phyloP scores from a whole-genome alignment of 2,113 vertebrate species.

The cattle (Bos taurus) region DNA sequence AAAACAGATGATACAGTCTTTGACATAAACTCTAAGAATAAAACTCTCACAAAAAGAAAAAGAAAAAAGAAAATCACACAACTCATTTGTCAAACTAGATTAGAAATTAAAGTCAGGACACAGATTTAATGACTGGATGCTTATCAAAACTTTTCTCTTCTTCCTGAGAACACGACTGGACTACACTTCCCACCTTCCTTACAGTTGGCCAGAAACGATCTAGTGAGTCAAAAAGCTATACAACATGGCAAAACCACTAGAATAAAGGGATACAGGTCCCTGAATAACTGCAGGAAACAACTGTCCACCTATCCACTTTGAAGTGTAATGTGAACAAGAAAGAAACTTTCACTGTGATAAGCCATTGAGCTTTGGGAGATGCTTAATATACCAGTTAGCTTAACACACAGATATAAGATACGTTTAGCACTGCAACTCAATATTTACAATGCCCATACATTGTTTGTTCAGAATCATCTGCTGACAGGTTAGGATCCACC shows the following conservation, averaged over 20 bases:
- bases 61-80: constrained; percentile 61
- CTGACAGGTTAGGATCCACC: neutral
- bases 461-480: neutral
- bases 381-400: neutral
- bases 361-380: neutral
- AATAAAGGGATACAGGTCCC: neutral
- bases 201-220: neutral
- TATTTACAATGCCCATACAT: neutral
- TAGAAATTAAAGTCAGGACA: constrained; percentile 66
- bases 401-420: constrained; percentile 60
- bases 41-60: constrained; percentile 16
- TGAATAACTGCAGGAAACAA: neutral
- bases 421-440: constrained; percentile 53
- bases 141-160: constrained; percentile 35
- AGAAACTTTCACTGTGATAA: neutral
- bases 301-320: neutral
- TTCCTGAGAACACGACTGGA: neutral
- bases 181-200: neutral
- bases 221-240: neutral
- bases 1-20: neutral
- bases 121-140: constrained; percentile 13
- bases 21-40: constrained; percentile 28
- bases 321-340: neutral
- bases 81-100: constrained; percentile 71
- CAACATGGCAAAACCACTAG: neutral